A percentile compares a stretch with the other conserved stretches of the same genome.
Evolutionary conservation across 2,888 invertebrate genomes (phyloP).

Genomic region (Pterobdella sp.): DNA sequence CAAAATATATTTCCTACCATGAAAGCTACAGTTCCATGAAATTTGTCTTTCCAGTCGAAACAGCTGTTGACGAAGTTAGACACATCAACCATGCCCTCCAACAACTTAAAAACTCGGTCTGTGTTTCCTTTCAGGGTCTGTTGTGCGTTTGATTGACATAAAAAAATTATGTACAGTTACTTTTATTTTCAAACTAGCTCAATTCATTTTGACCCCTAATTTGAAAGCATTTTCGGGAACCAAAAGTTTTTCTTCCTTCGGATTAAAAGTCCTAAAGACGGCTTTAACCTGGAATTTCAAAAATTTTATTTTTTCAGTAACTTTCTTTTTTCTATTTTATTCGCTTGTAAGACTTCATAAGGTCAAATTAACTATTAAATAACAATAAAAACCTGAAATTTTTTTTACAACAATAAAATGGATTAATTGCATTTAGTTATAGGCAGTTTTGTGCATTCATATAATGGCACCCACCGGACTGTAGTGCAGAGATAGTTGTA

Average conservation of each 20-base stretch:
- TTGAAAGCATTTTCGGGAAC: slow-evolving; percentile 90
- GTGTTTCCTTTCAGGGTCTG: slow-evolving; percentile 82
- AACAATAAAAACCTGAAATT: no score
- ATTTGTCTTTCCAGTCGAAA: slow-evolving; percentile 86
- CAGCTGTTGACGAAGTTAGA: slow-evolving; percentile 88
- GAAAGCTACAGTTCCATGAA: slow-evolving; percentile 54
- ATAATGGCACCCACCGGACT: slow-evolving; percentile 68
- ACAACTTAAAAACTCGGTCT: slow-evolving; percentile 78
- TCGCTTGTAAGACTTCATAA: no score
- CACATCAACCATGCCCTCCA: slow-evolving; percentile 77
- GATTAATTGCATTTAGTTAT: no score
- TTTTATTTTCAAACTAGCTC: background rate
- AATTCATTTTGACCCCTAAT: slow-evolving; percentile 58
- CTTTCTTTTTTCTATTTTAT: no score
- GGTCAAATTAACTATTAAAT: no score
- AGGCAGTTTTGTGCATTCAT: no score
- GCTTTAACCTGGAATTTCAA: slow-evolving; percentile 66
- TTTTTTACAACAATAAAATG: no score
- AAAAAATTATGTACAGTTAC: background rate
- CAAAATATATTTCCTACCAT: slow-evolving; percentile 24
- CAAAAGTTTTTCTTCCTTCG: slow-evolving; percentile 89
- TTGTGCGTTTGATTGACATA: background rate
- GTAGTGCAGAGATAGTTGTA: slow-evolving; percentile 86
- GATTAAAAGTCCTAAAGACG: slow-evolving; percentile 84
- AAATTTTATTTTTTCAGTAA: no score